These are phyloP conservation scores for Arctia plantaginis DNA, from an alignment of 2,888 invertebrate genomes.

Conservation along the genomic window DNA sequence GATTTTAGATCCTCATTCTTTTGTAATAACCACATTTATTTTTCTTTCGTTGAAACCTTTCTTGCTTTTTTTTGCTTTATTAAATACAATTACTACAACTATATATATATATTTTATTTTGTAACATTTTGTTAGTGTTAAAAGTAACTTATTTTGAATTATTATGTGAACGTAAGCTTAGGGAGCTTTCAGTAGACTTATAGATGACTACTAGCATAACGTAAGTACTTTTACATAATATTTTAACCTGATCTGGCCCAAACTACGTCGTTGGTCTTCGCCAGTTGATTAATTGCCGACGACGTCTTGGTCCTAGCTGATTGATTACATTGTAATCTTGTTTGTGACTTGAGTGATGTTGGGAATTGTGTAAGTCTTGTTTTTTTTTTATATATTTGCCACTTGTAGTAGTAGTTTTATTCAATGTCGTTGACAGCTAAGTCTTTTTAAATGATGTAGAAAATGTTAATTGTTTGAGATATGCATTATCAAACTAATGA, in stretches of 20 bases:
- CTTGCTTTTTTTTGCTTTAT: not conserved
- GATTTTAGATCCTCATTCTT: too few species aligned
- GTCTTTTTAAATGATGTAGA: not conserved
- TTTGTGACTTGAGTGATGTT: slow-evolving; percentile 82
- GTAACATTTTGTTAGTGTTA: too few species aligned
- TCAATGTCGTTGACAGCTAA: slow-evolving; percentile 18
- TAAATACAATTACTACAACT: too few species aligned
- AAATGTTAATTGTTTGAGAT: not conserved
- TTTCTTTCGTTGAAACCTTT: not conserved
- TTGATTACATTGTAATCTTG: slow-evolving; percentile 84
- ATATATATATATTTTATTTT: too few species aligned
- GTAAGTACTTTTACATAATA: slow-evolving; percentile 27
- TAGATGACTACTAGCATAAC: not conserved
- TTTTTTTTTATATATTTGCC: slow-evolving; percentile 66
- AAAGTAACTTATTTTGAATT: not conserved
- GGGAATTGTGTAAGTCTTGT: slow-evolving; percentile 67
- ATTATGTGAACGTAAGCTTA: not conserved
- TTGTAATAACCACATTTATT: too few species aligned
- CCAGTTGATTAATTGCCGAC: slow-evolving; percentile 79
- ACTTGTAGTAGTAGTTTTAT: slow-evolving; percentile 56
- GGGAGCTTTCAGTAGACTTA: not conserved
- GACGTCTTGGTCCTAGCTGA: slow-evolving; percentile 72
- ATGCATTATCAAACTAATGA: too few species aligned
- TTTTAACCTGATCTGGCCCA: slow-evolving; percentile 55
- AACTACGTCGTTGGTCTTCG: slow-evolving; percentile 60